Base-by-base conservation (phyloP, 1,140 invertebrate genomes). In the Drosophila subobscura region DNA sequence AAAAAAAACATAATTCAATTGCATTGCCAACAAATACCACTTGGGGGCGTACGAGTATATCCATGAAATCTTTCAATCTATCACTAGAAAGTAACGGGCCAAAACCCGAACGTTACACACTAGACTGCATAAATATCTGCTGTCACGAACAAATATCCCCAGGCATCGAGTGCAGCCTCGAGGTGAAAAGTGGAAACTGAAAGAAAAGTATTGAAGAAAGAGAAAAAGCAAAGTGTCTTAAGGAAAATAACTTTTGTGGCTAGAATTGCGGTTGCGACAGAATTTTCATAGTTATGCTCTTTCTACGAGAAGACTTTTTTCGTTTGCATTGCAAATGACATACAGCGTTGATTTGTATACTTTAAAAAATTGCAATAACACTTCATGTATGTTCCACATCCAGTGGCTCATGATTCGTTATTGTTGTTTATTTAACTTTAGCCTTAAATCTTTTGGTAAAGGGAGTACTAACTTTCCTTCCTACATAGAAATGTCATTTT, bases 111-210 rank as follows among this genome's bases (percentile, higher is more conserved):
- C 45, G 23, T 14, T 29, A 16, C 27, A 60, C 64, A 67, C 66
- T 67, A 65, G 49, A 63, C 65, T 66, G 61, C 65, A 68, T 66
- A 66, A 66, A 66, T 65, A 67, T 67, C 64, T 67, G 65, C 65
- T 68, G 65, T 66, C 61, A 68, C 65, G 65, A 27, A 23, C 61
- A 66, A 68, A 68, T 66, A 68, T 66, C 50, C 42, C 33, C n/a
- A 40, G 64, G 65, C 56, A 47, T 47, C 23, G 55, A 20, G 58
- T 55, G 23, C 49, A 27, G 61, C 23, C 33, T 66, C 12, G n/a
- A 52, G 37, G 59, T 29, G 42, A 54, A 66, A 54, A 29, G 64
- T 25, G n/a, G n/a, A 57, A 49, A 64, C 23, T 55, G 37, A n/a
- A 22, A 29, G 12, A 29, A 52, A 29, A 29, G 59, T 67, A 20